phyloP scores from a whole-genome alignment of 2,797 vertebrate species.

The Halcyon badia region DNA sequence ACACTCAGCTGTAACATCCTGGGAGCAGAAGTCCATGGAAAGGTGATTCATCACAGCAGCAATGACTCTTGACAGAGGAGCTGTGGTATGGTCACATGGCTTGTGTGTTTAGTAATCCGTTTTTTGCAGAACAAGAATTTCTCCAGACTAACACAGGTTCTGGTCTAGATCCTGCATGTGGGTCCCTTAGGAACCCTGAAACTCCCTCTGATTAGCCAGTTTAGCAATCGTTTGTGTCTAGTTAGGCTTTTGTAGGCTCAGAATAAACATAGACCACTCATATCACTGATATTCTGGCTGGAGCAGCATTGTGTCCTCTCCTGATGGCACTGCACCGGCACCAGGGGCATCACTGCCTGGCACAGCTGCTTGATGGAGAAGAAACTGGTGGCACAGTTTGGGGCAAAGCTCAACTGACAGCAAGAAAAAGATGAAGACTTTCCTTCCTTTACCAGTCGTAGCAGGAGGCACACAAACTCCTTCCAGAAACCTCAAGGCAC shows the following conservation, averaged over 20 bases:
- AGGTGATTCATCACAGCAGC: neutral
- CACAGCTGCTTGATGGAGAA: neutral
- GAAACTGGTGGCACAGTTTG: neutral
- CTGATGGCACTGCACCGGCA: neutral
- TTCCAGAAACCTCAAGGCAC: neutral
- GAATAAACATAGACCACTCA: neutral
- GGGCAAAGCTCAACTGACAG: neutral
- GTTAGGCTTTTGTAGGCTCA: neutral
- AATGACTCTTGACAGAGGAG: neutral
- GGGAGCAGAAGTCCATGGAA: neutral
- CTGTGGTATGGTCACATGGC: too few relatives aligned
- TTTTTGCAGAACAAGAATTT: neutral
- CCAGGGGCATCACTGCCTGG: neutral
- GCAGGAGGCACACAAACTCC: neutral
- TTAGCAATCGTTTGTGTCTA: neutral
- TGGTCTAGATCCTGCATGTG: neutral
- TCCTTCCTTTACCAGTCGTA: neutral
- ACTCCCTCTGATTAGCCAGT: neutral
- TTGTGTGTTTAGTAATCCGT: neutral
- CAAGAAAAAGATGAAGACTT: neutral
- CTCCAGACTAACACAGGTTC: neutral
- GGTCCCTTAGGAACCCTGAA: neutral
- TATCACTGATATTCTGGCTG: neutral
- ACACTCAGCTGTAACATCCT: neutral
- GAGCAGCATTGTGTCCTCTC: neutral